Evolutionary conservation across 2,113 vertebrate species (phyloP), one percentile per base, ranked within the genome.

Genomic region (Stegastes partitus): DNA sequence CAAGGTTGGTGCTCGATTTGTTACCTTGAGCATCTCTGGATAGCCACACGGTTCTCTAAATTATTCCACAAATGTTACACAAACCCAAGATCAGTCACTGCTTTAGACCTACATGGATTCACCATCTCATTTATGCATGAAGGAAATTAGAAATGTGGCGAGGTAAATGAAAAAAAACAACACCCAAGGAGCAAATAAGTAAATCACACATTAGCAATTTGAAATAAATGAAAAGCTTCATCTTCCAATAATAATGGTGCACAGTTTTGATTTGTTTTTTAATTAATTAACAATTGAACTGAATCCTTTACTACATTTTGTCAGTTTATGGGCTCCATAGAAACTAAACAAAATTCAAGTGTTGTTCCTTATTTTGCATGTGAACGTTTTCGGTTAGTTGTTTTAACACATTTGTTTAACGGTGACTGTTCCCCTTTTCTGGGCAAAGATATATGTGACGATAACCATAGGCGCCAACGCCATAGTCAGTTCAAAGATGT

Each of bases 401-500:
- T 64, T 84, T 26, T 45, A 22, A 25, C 37, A 26, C 37, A 39
- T 58, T 58, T 57, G 21, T 75, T 55, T 4, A 1, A 53, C 28
- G 37, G 67, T 57, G 57, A 81, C 53, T 61, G 62, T 22, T 26
- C 7, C 51, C 45, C 26, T 50, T 74, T 67, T 65, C 23, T 28
- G n/a, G 62, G 67, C 49, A 81, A 72, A 86, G 23, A 55, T 79
- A 64, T 15, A 68, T 76, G 45, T 83, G 73, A 71, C 65, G 63
- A 55, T 82, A 72, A 77, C 51, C 49, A 55, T 53, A 47, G 73
- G 37, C 75, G 67, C 57, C 26, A 72, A 83, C 75, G 83, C 75
- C 72, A 56, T 78, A 71, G 69, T 68, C 34, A 31, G 73, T 80
- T 88, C 28, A 75, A 79, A 82, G 39, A 62, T 76, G 58, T 84